phyloP scores from a whole-genome alignment of 2,113 vertebrate species.

The Sarotherodon lohbergeri region DNA sequence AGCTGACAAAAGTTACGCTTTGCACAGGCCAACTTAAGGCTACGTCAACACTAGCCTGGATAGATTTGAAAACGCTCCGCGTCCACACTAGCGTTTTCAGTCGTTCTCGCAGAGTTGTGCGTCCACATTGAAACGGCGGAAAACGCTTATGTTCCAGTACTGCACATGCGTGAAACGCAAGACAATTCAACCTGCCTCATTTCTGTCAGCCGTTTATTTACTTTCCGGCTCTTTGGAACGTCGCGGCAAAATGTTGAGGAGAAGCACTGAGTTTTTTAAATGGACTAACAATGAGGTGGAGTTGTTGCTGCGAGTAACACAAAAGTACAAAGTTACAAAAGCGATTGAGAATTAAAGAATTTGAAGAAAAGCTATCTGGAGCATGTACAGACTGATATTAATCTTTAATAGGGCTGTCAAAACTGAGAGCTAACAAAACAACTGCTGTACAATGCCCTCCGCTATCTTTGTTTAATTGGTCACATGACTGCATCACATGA shows the following conservation, averaged over 20 bases:
- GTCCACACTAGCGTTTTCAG: rapidly evolving
- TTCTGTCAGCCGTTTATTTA: not conserved
- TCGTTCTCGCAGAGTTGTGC: not conserved
- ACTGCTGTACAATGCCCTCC: not conserved
- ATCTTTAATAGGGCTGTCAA: not conserved
- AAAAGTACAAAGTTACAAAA: not conserved
- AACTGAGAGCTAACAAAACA: not conserved
- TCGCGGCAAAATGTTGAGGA: rapidly evolving
- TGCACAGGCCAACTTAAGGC: rapidly evolving
- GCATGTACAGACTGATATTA: rapidly evolving
- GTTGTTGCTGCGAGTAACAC: not conserved
- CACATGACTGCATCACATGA: not conserved
- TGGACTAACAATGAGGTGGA: not conserved
- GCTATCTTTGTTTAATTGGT: rapidly evolving
- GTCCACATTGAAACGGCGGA: rapidly evolving
- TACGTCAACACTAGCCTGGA: not conserved
- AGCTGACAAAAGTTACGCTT: not conserved
- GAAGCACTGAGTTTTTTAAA: not conserved
- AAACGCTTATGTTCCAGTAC: rapidly evolving
- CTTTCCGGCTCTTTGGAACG: not conserved
- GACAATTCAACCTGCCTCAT: not conserved
- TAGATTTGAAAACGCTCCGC: rapidly evolving
- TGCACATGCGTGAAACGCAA: rapidly evolving
- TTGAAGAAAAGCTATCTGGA: not conserved
- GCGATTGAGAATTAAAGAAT: rapidly evolving